Evolutionary conservation across 1,140 invertebrate genomes (phyloP).

Genomic region (Ganaspis sp.): DNA sequence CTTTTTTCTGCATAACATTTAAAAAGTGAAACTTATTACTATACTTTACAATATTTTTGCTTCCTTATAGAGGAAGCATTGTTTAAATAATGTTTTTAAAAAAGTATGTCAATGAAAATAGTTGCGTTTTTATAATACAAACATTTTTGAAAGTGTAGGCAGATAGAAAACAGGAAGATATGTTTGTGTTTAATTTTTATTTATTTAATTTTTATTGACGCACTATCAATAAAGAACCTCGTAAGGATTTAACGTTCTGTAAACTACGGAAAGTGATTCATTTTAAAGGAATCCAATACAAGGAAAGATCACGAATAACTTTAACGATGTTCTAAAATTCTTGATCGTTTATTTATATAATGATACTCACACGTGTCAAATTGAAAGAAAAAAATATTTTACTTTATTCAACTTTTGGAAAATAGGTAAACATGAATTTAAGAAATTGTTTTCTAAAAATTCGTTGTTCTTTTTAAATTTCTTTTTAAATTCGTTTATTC

Average conservation of each 20-base stretch:
- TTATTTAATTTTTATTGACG: not conserved
- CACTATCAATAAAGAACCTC: not conserved
- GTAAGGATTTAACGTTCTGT: not conserved
- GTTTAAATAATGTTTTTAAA: too few relatives aligned
- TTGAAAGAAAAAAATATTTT: not conserved
- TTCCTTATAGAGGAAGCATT: too few relatives aligned
- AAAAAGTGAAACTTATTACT: too few relatives aligned
- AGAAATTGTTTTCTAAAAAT: too few relatives aligned
- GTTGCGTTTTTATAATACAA: too few relatives aligned
- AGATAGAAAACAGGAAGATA: not conserved
- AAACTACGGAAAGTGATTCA: constrained; percentile 20
- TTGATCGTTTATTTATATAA: constrained; percentile 14
- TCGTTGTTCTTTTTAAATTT: too few relatives aligned
- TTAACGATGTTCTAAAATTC: constrained; percentile 10
- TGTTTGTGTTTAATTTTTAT: not conserved
- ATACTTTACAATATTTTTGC: too few relatives aligned
- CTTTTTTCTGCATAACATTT: too few relatives aligned
- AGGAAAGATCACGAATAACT: not conserved
- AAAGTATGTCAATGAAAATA: too few relatives aligned
- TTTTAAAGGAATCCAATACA: not conserved
- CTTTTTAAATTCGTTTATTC: too few relatives aligned
- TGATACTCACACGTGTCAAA: not conserved
- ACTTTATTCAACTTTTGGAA: not conserved
- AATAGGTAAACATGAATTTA: not conserved
- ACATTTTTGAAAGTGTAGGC: too few relatives aligned